Evolutionary conservation across 1,140 invertebrate genomes (phyloP), one percentile per base, ranked within the genome.

Genomic region (Drosophila navojoa): DNA sequence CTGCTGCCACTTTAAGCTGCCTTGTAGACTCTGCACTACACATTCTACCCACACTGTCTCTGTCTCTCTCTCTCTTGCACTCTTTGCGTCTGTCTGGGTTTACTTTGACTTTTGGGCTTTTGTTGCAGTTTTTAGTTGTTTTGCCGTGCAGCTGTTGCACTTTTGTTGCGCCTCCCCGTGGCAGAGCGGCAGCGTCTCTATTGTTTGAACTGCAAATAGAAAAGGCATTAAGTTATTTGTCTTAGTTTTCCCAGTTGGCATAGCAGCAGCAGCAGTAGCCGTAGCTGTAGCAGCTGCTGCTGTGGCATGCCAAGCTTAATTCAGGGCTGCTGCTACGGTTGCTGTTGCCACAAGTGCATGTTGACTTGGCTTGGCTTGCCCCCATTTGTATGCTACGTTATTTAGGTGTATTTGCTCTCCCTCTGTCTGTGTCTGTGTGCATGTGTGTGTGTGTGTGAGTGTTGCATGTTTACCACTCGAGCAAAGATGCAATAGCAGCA

Each of bases 201-300:
- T 76, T 87, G 84, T 87, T 89, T 87, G 72, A 87, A 77, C 82
- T 87, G 82, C 82, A 87, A 87, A 87, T 76, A 87, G 79, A 82
- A 82, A 67, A 89, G 84, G 70, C 82, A 89, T 87, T 87, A 87
- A 77, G 84, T 54, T 87, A 87, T 89, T 87, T 87, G 84, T 89
- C 84, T 82, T 73, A 78, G 84, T 76, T 79, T 82, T 63, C 84
- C 69, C 66, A 66, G 69, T 76, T 72, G 55, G 38, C 70, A 54
- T 63, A 72, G 69, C 55, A 64, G 52, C 13, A 22, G 19, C 19
- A 22, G 19, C 19, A 22, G 19, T 3, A 22, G 19, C 19, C 19
- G 16, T 45, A 19, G 16, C 15, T n/a, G 45, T 45, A 11, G 19
- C 52, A 16, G 16, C 32, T 42, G 59, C 58, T 38, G 58, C 61